Conservation (phyloP, 2,888 invertebrate species). For the Nineta flava region DNA sequence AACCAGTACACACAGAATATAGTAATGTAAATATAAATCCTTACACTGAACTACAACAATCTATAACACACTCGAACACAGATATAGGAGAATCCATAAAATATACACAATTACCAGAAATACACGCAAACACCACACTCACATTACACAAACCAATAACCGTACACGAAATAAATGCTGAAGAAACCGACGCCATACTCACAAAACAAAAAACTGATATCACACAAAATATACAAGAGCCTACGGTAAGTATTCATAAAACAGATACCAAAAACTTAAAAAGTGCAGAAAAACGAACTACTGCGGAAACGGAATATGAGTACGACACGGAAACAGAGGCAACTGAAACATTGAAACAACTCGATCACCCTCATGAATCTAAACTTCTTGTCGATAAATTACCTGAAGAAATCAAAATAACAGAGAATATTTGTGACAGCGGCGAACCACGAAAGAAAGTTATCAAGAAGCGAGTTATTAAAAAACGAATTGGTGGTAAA, state of each 20-base stretch:
- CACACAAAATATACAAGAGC: constrained; percentile 14
- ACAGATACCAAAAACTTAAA: constrained; percentile 14
- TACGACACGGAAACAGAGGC: constrained; percentile 10
- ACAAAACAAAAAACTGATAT: constrained; percentile 5
- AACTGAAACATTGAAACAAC: constrained; percentile 14
- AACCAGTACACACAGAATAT: constrained; percentile 7
- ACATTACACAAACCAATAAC: neutral
- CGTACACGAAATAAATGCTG: constrained; percentile 12
- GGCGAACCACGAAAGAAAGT: constrained; percentile 19
- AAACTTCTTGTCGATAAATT: constrained; percentile 23
- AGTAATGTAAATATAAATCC: neutral
- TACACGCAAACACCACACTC: constrained; percentile 24
- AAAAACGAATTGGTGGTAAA: constrained; percentile 19
- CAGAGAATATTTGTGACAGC: constrained; percentile 14
- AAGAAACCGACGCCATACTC: constrained; percentile 13
- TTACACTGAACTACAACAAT: constrained; percentile 7
- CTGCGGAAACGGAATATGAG: constrained; percentile 24
- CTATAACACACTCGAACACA: constrained; percentile 10
- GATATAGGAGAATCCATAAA: constrained; percentile 1
- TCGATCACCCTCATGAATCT: constrained; percentile 19
- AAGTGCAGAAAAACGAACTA: too few relatives aligned
- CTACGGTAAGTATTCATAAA: constrained; percentile 23
- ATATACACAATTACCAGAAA: too few relatives aligned
- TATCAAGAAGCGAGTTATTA: constrained; percentile 14
- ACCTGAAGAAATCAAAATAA: constrained; percentile 18